phyloP scores from a whole-genome alignment of 2,888 invertebrate species.

The Cryptus armator region DNA sequence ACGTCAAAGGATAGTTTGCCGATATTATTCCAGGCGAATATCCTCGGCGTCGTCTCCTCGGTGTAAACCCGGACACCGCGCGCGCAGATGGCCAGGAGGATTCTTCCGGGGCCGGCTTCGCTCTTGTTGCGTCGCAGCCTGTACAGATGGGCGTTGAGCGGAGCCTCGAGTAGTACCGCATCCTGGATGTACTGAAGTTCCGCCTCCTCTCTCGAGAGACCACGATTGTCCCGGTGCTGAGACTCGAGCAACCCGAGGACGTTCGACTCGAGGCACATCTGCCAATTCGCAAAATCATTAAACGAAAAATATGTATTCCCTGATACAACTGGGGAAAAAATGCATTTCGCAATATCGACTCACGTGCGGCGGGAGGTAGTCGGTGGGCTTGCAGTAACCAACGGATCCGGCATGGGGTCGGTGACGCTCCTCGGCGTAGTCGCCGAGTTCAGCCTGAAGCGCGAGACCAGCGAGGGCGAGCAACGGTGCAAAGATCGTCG shows the following conservation, averaged over 20 bases:
- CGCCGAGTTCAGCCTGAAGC: conserved; percentile 96
- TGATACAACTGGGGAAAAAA: neutral
- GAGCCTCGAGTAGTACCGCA: conserved; percentile 93
- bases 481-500: conserved; percentile 89
- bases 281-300: neutral
- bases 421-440: conserved; percentile 88
- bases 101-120: conserved; percentile 91
- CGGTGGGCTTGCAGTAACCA: conserved; percentile 92
- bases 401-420: conserved; percentile 81
- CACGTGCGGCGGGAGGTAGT: conserved; percentile 92
- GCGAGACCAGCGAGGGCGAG: conserved; percentile 95
- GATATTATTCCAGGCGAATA: conserved; percentile 98
- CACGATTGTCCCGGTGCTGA: conserved; percentile 92
- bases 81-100: conserved; percentile 96
- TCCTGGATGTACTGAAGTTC: conserved; percentile 95
- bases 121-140: conserved; percentile 92
- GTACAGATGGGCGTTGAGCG: conserved; percentile 96
- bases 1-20: conserved; percentile 97
- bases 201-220: conserved; percentile 92
- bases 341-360: conserved; percentile 56
- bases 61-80: conserved; percentile 95
- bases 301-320: too few relatives aligned
- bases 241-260: conserved; percentile 81
- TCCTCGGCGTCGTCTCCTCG: conserved; percentile 87
- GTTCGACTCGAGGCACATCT: conserved; percentile 84